phyloP scores from a whole-genome alignment of 2,797 vertebrate genomes.

The Sitta carolinensis region DNA sequence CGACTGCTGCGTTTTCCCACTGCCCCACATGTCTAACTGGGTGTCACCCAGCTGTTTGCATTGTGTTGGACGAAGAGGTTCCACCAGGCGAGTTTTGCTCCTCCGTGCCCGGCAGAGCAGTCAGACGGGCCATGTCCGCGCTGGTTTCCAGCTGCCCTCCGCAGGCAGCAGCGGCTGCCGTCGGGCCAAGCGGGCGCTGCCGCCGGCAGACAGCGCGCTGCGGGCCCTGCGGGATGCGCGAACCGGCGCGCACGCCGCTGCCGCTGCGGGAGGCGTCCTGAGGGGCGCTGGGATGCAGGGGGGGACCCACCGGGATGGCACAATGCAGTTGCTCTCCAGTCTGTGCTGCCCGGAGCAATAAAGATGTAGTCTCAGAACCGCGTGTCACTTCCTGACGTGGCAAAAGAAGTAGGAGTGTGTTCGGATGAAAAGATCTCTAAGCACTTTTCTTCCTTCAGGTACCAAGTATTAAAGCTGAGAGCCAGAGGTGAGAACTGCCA shows the following conservation, averaged over 20 bases:
- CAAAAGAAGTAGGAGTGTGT: background rate
- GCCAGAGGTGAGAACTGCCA: background rate
- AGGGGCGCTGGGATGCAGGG: background rate
- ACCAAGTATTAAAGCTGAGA: background rate
- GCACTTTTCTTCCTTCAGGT: background rate
- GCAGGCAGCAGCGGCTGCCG: rapidly evolving
- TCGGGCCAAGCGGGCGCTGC: background rate
- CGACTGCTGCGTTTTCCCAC: background rate
- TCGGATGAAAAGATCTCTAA: background rate
- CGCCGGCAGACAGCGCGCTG: too few relatives aligned
- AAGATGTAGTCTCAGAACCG: background rate
- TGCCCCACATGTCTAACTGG: rapidly evolving
- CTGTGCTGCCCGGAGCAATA: background rate
- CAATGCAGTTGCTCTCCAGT: background rate
- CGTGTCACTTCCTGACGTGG: background rate
- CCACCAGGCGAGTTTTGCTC: background rate
- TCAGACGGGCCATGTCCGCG: rapidly evolving
- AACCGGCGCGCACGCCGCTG: rapidly evolving
- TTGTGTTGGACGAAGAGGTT: rapidly evolving
- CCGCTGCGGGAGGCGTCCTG: background rate
- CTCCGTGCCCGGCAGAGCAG: background rate
- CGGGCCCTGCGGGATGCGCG: background rate
- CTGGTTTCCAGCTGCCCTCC: background rate
- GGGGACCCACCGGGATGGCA: background rate
- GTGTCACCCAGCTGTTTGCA: background rate